A percentile compares a stretch with the other conserved stretches of the same genome.
Conservation (phyloP, 2,888 invertebrate genomes). For the Acronicta aceris region DNA sequence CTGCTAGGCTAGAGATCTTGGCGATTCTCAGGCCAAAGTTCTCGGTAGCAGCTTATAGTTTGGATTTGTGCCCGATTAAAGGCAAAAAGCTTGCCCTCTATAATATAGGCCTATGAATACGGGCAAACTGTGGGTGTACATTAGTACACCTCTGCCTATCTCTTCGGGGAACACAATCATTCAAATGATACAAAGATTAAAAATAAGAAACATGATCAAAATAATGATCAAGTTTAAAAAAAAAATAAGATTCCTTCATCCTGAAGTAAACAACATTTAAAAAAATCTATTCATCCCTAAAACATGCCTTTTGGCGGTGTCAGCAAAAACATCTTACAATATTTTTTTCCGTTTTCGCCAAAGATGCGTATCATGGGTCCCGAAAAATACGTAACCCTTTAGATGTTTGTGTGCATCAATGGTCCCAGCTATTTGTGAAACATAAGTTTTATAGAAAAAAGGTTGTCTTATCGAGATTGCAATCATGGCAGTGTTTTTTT, state of each 20-base stretch:
- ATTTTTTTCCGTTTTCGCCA: constrained; percentile 23
- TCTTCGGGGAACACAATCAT: too few species aligned
- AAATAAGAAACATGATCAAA: too few species aligned
- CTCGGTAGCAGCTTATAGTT: too few species aligned
- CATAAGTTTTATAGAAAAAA: constrained; percentile 28
- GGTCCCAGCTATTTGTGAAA: constrained; percentile 29
- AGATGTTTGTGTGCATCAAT: constrained; percentile 54
- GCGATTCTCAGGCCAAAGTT: too few species aligned
- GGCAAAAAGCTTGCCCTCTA: too few species aligned
- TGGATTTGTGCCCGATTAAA: too few species aligned
- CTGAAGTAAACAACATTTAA: constrained; percentile 26
- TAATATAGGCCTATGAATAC: too few species aligned
- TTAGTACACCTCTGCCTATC: too few species aligned
- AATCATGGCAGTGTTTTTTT: constrained; percentile 11
- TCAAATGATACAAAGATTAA: too few species aligned
- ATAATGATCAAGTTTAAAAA: constrained; percentile 23
- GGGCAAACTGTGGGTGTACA: too few species aligned
- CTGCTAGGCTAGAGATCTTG: too few species aligned
- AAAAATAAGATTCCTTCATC: constrained; percentile 26
- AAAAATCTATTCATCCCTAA: constrained; percentile 1
- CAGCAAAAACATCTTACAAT: background rate
- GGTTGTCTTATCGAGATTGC: constrained; percentile 21
- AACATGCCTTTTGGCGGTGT: constrained; percentile 30
- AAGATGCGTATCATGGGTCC: constrained; percentile 53
- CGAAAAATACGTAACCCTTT: constrained; percentile 66